These are phyloP conservation scores for Carassius gibelio DNA, from an alignment of 2,113 vertebrate genomes.

Conservation along the genomic window DNA sequence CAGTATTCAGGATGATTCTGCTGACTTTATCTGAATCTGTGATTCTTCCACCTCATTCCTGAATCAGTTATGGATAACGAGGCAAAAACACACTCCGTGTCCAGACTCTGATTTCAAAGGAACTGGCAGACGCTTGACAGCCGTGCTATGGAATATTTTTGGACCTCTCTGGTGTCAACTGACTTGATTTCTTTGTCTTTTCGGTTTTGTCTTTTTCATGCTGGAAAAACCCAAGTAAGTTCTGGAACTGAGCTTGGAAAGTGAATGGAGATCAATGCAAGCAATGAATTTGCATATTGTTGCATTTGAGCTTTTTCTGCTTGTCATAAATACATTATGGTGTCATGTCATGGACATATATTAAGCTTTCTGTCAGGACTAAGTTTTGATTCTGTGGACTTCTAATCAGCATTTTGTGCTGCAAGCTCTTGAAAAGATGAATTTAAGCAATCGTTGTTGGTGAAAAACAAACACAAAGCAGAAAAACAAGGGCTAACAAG, in stretches of 20 bases:
- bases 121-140: constrained; percentile 1
- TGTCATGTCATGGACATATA: constrained; percentile 6
- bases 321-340: constrained; percentile 23
- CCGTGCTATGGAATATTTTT: not conserved
- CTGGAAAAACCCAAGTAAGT: constrained; percentile 26
- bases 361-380: not conserved
- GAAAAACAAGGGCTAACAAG: not conserved
- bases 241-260: not conserved
- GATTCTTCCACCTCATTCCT: not conserved
- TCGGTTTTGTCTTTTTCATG: not conserved
- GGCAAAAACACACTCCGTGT: not conserved
- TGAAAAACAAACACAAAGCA: constrained; percentile 5
- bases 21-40: constrained; percentile 16
- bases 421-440: not conserved
- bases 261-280: constrained; percentile 24
- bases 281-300: constrained; percentile 35
- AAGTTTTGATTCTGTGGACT: not conserved
- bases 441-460: not conserved
- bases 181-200: not conserved
- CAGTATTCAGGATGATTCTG: constrained; percentile 41
- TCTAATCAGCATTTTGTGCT: not conserved
- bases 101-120: constrained; percentile 22
- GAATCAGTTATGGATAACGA: constrained; percentile 30
- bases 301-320: constrained; percentile 26
- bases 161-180: constrained; percentile 6